phyloP scores from a whole-genome alignment of 1,140 invertebrate genomes.

The Rhysida immarginata region DNA sequence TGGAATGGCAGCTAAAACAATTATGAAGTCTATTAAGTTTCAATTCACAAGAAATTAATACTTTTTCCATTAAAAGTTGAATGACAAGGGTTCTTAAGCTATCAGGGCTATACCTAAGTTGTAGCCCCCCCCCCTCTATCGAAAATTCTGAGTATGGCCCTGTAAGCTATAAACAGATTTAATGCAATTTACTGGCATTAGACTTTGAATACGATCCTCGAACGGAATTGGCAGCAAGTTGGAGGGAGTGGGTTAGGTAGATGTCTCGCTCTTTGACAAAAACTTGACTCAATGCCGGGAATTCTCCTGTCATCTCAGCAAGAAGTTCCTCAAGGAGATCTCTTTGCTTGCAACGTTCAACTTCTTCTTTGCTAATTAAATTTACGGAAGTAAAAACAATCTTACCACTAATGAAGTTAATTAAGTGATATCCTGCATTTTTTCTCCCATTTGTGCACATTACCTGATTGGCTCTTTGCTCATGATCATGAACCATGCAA shows the following conservation, averaged over 20 bases:
- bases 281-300: slow-evolving; percentile 73
- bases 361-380: slow-evolving; percentile 67
- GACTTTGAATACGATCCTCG: not conserved
- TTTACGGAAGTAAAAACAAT: no score
- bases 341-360: slow-evolving; percentile 80
- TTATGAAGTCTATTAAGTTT: no score
- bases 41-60: no score
- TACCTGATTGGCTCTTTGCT: slow-evolving; percentile 63
- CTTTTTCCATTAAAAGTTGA: no score
- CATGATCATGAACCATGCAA: slow-evolving; percentile 65
- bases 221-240: slow-evolving; percentile 43
- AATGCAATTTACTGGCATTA: not conserved
- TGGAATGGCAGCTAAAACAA: slow-evolving; percentile 15
- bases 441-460: no score
- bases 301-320: slow-evolving; percentile 78
- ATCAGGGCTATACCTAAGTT: no score
- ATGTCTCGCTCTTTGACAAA: slow-evolving; percentile 88
- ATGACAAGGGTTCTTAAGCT: no score
- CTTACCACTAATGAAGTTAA: no score
- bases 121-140: no score
- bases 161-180: not conserved
- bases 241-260: slow-evolving; percentile 73
- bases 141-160: no score
- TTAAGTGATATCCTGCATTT: not conserved
- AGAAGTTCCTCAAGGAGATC: slow-evolving; percentile 82